Evolutionary conservation across 2,797 vertebrate species (phyloP).

Genomic region (Brotula barbata): DNA sequence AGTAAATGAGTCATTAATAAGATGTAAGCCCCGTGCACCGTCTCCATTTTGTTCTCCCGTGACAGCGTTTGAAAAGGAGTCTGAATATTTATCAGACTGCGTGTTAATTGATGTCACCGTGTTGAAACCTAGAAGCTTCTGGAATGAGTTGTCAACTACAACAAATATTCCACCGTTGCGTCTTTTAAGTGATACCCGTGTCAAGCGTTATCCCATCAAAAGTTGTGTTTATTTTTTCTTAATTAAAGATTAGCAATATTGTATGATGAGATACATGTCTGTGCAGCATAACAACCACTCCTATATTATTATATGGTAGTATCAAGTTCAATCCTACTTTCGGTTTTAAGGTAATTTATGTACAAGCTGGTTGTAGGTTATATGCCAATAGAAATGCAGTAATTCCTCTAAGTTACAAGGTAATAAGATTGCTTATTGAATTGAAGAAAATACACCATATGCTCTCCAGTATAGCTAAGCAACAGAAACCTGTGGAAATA

Average conservation of each 20-base stretch:
- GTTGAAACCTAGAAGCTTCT: slow-evolving; percentile 46
- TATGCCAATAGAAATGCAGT: no score
- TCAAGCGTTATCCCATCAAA: no score
- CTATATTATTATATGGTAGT: no score
- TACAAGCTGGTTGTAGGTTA: no score
- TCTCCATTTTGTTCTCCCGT: slow-evolving; percentile 63
- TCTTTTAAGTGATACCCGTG: slow-evolving; percentile 10
- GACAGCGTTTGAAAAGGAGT: slow-evolving; percentile 61
- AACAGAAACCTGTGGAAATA: slow-evolving; percentile 1
- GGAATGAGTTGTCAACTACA: slow-evolving; percentile 20
- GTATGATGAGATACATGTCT: no score
- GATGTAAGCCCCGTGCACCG: slow-evolving; percentile 59
- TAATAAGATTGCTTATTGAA: neutral
- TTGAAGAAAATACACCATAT: slow-evolving; percentile 14
- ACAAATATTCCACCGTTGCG: neutral
- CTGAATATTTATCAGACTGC: slow-evolving; percentile 64
- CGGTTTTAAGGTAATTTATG: no score
- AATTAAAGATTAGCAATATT: no score
- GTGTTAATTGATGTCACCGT: slow-evolving; percentile 71
- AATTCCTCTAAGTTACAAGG: neutral
- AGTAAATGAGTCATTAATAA: slow-evolving; percentile 72
- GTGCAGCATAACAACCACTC: no score
- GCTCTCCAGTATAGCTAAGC: slow-evolving; percentile 16
- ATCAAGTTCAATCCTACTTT: no score
- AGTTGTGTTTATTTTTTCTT: no score